These are phyloP conservation scores for Eulemur coronatus DNA, from an alignment of 2,797 vertebrate species.

Conservation along the genomic window DNA sequence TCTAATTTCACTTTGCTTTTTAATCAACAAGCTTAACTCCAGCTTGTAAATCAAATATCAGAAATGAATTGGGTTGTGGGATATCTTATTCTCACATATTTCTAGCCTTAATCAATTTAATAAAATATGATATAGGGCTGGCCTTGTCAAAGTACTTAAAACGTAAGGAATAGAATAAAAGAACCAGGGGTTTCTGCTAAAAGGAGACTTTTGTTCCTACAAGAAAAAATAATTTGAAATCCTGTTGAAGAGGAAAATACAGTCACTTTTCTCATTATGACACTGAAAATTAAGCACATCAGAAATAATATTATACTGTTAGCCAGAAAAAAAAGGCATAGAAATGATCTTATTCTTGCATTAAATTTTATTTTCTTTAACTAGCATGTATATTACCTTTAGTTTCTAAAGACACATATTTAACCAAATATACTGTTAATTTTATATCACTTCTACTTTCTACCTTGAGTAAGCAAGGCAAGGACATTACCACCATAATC, in stretches of 20 bases:
- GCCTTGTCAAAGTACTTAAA: not conserved
- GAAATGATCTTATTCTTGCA: not conserved
- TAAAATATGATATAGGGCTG: not conserved
- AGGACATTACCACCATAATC: not conserved
- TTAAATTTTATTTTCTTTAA: not conserved
- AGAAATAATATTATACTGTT: not conserved
- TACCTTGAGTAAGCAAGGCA: not conserved
- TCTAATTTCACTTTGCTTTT: conserved; percentile 36
- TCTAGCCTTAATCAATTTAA: not conserved
- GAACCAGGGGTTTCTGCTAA: not conserved
- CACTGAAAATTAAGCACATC: conserved; percentile 25
- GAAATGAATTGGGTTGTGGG: not conserved
- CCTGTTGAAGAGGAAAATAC: not conserved
- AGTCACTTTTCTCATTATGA: not conserved
- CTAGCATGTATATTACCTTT: not conserved
- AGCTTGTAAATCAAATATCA: conserved; percentile 30
- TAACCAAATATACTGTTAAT: not conserved
- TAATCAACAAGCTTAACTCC: not conserved
- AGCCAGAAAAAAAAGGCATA: not conserved
- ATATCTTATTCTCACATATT: not conserved
- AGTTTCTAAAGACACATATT: not conserved
- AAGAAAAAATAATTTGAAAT: not conserved
- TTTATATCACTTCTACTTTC: not conserved
- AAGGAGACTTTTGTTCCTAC: not conserved
- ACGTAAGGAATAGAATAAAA: not conserved